Percentiles rank a stretch among this genome's conserved stretches.
Evolutionary conservation across 2,888 invertebrate genomes (phyloP).

Genomic region (Drosophila phalerata): DNA sequence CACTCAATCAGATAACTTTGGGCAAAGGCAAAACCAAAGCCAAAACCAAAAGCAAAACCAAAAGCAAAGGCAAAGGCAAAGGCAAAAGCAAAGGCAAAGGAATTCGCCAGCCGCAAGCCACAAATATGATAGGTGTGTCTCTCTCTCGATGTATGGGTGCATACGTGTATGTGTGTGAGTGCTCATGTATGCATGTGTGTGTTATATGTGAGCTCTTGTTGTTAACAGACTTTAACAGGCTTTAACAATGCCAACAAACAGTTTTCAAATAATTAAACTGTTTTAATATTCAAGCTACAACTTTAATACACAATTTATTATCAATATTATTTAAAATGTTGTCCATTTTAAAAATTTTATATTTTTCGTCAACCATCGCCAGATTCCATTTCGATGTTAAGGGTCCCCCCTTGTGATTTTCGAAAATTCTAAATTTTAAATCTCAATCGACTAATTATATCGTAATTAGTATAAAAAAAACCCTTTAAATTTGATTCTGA

Average conservation of each 20-base stretch:
- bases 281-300: background rate
- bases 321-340: too few relatives aligned
- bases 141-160: conserved; percentile 1
- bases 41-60: too few relatives aligned
- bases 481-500: too few relatives aligned
- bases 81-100: conserved; percentile 62
- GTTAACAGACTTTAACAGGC: background rate
- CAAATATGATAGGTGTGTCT: conserved; percentile 59
- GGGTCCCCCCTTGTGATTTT: too few relatives aligned
- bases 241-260: background rate
- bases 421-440: too few relatives aligned
- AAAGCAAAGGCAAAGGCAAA: conserved; percentile 62
- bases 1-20: conserved; percentile 85
- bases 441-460: too few relatives aligned
- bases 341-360: too few relatives aligned
- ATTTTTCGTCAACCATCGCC: too few relatives aligned
- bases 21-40: too few relatives aligned
- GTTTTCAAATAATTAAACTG: background rate
- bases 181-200: background rate
- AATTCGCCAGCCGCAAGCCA: conserved; percentile 69
- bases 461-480: too few relatives aligned
- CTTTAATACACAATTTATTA: background rate
- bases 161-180: background rate
- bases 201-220: conserved; percentile 1
- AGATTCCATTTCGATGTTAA: too few relatives aligned